phyloP scores from a whole-genome alignment of 2,888 invertebrate genomes.

The Selenia dentaria region DNA sequence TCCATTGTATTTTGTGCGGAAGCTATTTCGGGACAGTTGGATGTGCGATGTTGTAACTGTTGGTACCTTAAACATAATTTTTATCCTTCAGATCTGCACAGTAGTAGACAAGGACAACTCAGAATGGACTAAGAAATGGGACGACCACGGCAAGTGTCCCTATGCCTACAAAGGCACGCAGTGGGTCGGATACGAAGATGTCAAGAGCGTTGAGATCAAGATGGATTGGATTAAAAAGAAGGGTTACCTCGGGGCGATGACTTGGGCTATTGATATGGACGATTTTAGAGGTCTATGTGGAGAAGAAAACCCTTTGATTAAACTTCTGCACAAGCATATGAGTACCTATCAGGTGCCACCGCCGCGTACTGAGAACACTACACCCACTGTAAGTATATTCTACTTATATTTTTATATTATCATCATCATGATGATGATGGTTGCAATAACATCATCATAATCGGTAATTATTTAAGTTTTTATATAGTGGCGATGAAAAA shows the following conservation, averaged over 20 bases:
- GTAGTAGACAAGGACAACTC: conserved; percentile 88
- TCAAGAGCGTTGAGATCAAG: conserved; percentile 92
- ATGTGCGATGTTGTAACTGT: no score
- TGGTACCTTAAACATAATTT: no score
- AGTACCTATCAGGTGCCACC: conserved; percentile 88
- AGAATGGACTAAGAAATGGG: conserved; percentile 94
- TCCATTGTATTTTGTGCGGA: no score
- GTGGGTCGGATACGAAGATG: conserved; percentile 96
- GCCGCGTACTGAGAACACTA: conserved; percentile 85
- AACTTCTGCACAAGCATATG: conserved; percentile 90
- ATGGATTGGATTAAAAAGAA: conserved; percentile 94
- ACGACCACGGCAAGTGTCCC: conserved; percentile 92
- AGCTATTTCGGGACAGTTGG: no score
- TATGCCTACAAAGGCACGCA: conserved; percentile 94
- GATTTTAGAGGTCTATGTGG: conserved; percentile 95
- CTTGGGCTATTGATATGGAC: conserved; percentile 97
- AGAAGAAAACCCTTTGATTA: conserved; percentile 89
- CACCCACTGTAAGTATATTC: conserved; percentile 87
- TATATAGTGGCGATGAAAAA: no score
- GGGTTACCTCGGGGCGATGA: conserved; percentile 94
- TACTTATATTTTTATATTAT: no score
- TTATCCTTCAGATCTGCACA: conserved; percentile 93
- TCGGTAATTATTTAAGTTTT: no score
- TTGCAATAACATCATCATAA: no score
- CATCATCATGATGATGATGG: no score